Evolutionary conservation across 1,140 invertebrate species (phyloP).

Genomic region (Drosophila busckii): DNA sequence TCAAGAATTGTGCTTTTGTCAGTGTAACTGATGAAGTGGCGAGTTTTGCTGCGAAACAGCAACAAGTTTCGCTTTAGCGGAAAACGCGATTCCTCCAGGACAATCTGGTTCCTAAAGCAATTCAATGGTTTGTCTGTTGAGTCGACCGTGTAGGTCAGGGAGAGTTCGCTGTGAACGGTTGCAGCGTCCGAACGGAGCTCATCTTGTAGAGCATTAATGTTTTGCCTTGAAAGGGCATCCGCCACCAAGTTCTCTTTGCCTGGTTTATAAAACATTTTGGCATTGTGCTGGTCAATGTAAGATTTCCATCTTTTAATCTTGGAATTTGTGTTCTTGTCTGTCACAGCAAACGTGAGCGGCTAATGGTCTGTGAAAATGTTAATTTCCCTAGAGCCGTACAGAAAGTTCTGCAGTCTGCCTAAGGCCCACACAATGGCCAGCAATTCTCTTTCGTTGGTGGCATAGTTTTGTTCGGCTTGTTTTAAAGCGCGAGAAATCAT

Average conservation of each 20-base stretch:
- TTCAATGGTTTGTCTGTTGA: conserved; percentile 28
- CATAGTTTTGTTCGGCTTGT: conserved; percentile 77
- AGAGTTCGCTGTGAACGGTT: conserved; percentile 24
- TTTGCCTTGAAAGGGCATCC: conserved; percentile 55
- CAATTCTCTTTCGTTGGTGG: conserved; percentile 56
- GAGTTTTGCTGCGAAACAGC: conserved; percentile 14
- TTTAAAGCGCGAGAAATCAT: conserved; percentile 29
- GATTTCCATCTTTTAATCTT: conserved; percentile 80
- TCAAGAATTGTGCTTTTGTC: conserved; percentile 1
- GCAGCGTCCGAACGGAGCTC: conserved; percentile 1
- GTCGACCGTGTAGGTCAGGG: conserved; percentile 23
- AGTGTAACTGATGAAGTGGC: conserved; percentile 8
- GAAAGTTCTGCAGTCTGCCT: conserved; percentile 3
- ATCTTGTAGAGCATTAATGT: conserved; percentile 8
- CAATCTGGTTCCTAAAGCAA: conserved; percentile 28
- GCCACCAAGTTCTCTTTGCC: conserved; percentile 72
- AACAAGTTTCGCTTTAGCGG: neutral
- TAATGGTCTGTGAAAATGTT: conserved; percentile 80
- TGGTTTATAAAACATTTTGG: conserved; percentile 77
- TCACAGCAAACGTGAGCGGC: conserved; percentile 78
- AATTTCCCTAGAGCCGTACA: conserved; percentile 79
- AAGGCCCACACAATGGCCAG: conserved; percentile 13
- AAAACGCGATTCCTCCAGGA: conserved; percentile 7
- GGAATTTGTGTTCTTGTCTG: conserved; percentile 78
- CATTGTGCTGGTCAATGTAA: conserved; percentile 76